Evolutionary conservation across 2,888 invertebrate species (phyloP), one percentile per base, ranked within the genome.

Genomic region (Epinotia demarniana): DNA sequence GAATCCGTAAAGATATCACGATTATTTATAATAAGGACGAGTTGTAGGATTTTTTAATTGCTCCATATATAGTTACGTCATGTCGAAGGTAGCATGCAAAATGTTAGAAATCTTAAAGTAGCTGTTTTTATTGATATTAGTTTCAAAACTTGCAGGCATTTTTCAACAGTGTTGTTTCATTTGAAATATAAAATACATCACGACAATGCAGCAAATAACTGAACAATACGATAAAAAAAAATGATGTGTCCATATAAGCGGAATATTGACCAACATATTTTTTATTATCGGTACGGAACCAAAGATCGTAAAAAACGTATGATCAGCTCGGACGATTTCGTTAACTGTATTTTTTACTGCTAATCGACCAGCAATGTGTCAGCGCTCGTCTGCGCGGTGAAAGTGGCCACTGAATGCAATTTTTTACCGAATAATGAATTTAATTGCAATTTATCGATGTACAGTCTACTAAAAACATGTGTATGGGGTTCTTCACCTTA

Each of bases 341-440:
- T 62, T 66, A 66, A 66, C 18, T 69, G 27, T 18, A 23, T 73
- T 74, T 49, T 53, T 63, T 57, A 49, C 11, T 11, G n/a, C 27
- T 33, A 19, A 71, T 53, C 61, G 23, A 39, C 49, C n/a, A n/a
- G 53, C 53, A 62, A 39, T 39, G 53, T 61, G 49, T 61, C 27
- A 62, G 39, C 9, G 46, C 16, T 23, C 23, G 23, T 23, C 53
- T 49, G 5, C 43, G 5, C 3, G 58, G 58, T n/a, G 69, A 69
- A 69, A 60, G 58, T 58, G 11, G n/a, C 16, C 6, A 27, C 43
- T 23, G 12, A 69, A 39, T 60, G 46, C 27, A 8, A 33, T 67
- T 66, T 61, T n/a, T 55, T 57, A 46, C 43, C 43, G 33, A 12
- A n/a, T 57, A 23, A 46, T 46, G 3, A 58, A 69, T 58, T 43